These are phyloP conservation scores for Zaprionus nigranus DNA, from an alignment of 1,140 invertebrate species.

Conservation along the genomic window DNA sequence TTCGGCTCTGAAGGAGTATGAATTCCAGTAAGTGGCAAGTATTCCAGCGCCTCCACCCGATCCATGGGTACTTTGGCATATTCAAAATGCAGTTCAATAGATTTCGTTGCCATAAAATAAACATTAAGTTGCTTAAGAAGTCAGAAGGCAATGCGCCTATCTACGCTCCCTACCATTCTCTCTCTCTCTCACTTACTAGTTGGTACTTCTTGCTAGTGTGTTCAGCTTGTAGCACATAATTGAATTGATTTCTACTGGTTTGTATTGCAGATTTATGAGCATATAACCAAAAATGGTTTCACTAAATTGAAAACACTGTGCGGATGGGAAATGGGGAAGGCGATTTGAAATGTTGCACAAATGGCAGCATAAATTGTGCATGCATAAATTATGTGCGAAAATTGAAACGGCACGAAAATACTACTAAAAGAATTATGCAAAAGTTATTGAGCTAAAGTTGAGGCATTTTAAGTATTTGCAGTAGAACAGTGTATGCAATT, in stretches of 20 bases:
- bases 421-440: slow-evolving; percentile 5
- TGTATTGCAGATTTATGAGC: slow-evolving; percentile 58
- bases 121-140: slow-evolving; percentile 70
- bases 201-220: not conserved
- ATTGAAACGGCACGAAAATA: slow-evolving; percentile 32
- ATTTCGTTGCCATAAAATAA: slow-evolving; percentile 74
- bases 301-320: slow-evolving; percentile 70
- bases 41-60: slow-evolving; percentile 31
- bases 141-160: slow-evolving; percentile 29
- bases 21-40: slow-evolving; percentile 49
- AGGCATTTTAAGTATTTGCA: slow-evolving; percentile 57
- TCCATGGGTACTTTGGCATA: slow-evolving; percentile 40
- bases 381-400: slow-evolving; percentile 64
- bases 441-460: slow-evolving; percentile 41
- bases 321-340: not conserved
- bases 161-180: not conserved
- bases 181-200: not conserved
- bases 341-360: slow-evolving; percentile 68
- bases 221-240: slow-evolving; percentile 51
- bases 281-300: slow-evolving; percentile 52
- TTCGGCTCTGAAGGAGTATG: slow-evolving; percentile 43
- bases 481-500: not conserved
- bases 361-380: slow-evolving; percentile 67
- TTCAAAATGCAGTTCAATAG: slow-evolving; percentile 82
- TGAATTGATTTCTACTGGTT: slow-evolving; percentile 70